Conservation (phyloP, 2,888 invertebrate genomes). For the Tetranychus truncatus region DNA sequence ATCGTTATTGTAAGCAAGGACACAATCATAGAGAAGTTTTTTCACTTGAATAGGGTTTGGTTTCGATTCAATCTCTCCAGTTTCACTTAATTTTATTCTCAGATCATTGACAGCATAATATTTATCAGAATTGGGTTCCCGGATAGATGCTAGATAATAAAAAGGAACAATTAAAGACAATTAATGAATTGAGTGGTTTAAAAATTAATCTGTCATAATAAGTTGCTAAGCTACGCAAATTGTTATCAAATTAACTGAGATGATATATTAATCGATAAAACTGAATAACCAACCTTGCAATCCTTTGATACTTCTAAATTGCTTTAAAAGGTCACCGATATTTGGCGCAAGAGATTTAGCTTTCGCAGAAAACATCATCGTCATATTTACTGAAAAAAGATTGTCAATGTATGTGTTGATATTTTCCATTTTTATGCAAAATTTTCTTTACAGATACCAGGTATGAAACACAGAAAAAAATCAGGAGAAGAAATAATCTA, state of each 20-base stretch:
- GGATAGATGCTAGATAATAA: not conserved
- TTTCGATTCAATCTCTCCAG: not conserved
- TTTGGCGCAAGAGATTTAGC: not conserved
- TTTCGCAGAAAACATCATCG: not conserved
- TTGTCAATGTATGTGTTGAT: not conserved
- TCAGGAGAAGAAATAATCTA: too few species aligned
- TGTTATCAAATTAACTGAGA: too few species aligned
- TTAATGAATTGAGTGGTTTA: not conserved
- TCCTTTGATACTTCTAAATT: slow-evolving; percentile 4
- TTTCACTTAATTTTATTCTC: not conserved
- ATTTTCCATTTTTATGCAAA: not conserved
- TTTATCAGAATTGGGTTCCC: slow-evolving; percentile 8
- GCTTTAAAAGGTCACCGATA: slow-evolving; percentile 3
- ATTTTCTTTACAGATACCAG: too few species aligned
- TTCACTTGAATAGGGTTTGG: slow-evolving; percentile 6
- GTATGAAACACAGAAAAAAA: too few species aligned
- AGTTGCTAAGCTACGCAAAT: not conserved
- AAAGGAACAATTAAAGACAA: not conserved
- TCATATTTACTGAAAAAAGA: slow-evolving; percentile 1
- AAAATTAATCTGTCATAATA: not conserved
- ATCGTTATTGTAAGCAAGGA: not conserved
- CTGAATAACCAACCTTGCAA: not conserved
- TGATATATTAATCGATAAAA: not conserved
- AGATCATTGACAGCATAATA: slow-evolving; percentile 6
- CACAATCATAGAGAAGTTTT: slow-evolving; percentile 12